These are phyloP conservation scores for Apaloderma vittatum DNA, from an alignment of 2,113 vertebrate species.

Conservation along the genomic window DNA sequence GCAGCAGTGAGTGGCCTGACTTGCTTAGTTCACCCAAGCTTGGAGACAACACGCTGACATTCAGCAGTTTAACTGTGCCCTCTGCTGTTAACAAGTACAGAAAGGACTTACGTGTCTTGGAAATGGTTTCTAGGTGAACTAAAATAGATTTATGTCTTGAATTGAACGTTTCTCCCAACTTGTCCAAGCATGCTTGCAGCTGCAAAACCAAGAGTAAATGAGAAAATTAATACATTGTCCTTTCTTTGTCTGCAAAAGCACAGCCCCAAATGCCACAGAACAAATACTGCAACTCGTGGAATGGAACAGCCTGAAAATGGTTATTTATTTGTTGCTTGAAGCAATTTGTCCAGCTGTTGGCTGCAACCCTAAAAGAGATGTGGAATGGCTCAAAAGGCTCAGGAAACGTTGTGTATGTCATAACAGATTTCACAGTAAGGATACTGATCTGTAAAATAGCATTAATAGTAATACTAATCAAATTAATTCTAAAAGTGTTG, in stretches of 20 bases:
- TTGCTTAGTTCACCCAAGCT: background rate
- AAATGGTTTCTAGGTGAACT: conserved; percentile 80
- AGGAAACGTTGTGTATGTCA: background rate
- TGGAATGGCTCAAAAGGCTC: background rate
- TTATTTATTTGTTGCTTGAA: background rate
- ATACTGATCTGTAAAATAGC: background rate
- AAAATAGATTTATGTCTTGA: conserved; percentile 79
- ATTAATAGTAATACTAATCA: background rate
- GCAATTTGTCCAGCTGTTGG: background rate
- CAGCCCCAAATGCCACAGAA: background rate
- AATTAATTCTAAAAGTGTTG: background rate
- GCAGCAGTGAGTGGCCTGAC: background rate
- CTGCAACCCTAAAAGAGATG: background rate
- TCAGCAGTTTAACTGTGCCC: conserved; percentile 53
- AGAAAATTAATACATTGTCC: background rate
- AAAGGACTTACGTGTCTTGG: conserved; percentile 84
- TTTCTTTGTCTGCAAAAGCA: conserved; percentile 20
- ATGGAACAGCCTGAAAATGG: background rate
- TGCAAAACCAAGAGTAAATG: conserved; percentile 63
- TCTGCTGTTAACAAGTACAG: conserved; percentile 59
- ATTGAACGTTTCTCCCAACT: conserved; percentile 80
- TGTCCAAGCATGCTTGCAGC: conserved; percentile 84
- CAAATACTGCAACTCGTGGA: background rate
- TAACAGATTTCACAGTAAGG: background rate
- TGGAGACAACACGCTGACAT: background rate